phyloP scores from a whole-genome alignment of 2,113 vertebrate genomes.

The Taxidea taxus region DNA sequence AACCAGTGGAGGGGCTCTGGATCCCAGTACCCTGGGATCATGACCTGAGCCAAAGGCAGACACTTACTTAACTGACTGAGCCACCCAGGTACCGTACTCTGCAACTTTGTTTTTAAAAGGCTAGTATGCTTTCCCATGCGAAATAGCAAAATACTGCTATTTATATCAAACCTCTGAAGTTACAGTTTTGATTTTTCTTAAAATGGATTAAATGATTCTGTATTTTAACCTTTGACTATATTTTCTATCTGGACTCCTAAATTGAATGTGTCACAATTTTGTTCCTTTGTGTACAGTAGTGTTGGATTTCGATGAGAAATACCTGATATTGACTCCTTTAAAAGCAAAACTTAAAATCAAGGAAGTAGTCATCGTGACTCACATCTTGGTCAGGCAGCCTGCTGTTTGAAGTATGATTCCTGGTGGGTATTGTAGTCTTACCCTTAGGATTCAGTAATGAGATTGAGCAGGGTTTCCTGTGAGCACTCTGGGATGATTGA shows the following conservation, averaged over 20 bases:
- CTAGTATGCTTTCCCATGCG: background rate
- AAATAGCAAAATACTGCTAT: background rate
- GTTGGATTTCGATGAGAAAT: constrained; percentile 61
- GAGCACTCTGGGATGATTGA: constrained; percentile 82
- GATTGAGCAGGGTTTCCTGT: constrained; percentile 81
- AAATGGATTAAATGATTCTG: background rate
- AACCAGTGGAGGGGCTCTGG: too few species aligned
- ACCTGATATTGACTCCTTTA: constrained; percentile 65
- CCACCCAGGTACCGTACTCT: too few species aligned
- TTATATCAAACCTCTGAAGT: background rate
- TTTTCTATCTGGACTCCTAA: background rate
- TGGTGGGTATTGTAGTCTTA: constrained; percentile 78
- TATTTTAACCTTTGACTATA: background rate
- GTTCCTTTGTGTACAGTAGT: constrained; percentile 51
- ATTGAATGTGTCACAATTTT: constrained; percentile 28
- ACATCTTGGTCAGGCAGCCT: constrained; percentile 74
- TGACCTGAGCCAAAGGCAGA: too few species aligned
- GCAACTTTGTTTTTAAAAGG: constrained; percentile 10
- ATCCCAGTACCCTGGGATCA: too few species aligned
- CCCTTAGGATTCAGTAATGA: constrained; percentile 80
- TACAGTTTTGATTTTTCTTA: background rate
- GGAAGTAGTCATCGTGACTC: constrained; percentile 56
- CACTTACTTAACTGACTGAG: too few species aligned
- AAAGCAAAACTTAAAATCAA: constrained; percentile 76
- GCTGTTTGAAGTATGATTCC: constrained; percentile 82